Percentiles rank a stretch among this genome's conserved stretches.
These are phyloP conservation scores for Sebastolobus alascanus DNA, from an alignment of 2,797 vertebrate genomes.

Conservation along the genomic window DNA sequence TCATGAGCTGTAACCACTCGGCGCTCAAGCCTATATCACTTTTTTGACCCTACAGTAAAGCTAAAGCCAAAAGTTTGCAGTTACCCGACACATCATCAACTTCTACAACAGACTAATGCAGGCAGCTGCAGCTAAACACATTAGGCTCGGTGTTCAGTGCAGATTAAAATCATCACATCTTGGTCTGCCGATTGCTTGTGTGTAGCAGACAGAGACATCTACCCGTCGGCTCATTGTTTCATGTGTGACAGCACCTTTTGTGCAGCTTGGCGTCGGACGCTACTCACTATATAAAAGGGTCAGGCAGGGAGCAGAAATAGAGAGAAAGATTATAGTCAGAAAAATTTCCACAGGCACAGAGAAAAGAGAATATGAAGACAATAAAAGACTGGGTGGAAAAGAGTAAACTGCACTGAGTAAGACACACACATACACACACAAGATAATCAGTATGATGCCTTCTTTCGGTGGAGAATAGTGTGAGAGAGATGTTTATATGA, in stretches of 20 bases:
- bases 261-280: slow-evolving; percentile 73
- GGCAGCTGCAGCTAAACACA: slow-evolving; percentile 57
- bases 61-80: slow-evolving; percentile 24
- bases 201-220: slow-evolving; percentile 75
- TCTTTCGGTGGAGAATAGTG: slow-evolving; percentile 8
- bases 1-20: background rate
- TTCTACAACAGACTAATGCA: slow-evolving; percentile 23
- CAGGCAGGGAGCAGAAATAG: slow-evolving; percentile 50
- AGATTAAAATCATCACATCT: slow-evolving; percentile 52
- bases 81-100: slow-evolving; percentile 1
- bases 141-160: slow-evolving; percentile 46
- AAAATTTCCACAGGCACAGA: slow-evolving; percentile 68
- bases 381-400: slow-evolving; percentile 35
- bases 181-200: background rate
- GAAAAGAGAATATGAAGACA: slow-evolving; percentile 59
- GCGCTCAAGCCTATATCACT: background rate
- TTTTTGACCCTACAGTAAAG: background rate
- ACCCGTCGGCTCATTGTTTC: slow-evolving; percentile 55
- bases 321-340: slow-evolving; percentile 73
- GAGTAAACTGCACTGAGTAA: slow-evolving; percentile 38
- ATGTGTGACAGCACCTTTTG: slow-evolving; percentile 73
- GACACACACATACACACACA: slow-evolving; percentile 35
- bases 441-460: slow-evolving; percentile 40
- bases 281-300: slow-evolving; percentile 62
- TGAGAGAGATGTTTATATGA: slow-evolving; percentile 40